These are phyloP conservation scores for Lathamus discolor DNA, from an alignment of 2,113 vertebrate species.

Conservation along the genomic window DNA sequence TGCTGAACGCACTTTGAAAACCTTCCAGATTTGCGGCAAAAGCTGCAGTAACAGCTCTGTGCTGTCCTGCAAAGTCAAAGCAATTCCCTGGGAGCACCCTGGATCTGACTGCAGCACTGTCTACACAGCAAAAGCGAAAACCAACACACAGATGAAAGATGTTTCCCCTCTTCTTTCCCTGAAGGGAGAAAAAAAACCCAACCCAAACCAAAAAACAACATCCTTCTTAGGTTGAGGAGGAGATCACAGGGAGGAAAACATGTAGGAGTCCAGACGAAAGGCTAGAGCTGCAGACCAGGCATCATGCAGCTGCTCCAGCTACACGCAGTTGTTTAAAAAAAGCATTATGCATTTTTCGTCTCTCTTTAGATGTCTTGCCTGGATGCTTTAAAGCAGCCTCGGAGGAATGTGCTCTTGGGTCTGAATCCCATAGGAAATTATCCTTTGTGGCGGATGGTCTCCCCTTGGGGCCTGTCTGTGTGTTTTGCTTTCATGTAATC, in stretches of 20 bases:
- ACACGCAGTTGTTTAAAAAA: slow-evolving; percentile 20
- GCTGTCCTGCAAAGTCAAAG: neutral
- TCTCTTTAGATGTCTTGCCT: slow-evolving; percentile 61
- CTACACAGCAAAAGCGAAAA: neutral
- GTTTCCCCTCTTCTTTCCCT: neutral
- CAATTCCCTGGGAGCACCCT: neutral
- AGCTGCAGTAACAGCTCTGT: rapidly evolving
- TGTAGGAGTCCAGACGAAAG: slow-evolving; percentile 44
- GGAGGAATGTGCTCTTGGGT: slow-evolving; percentile 56
- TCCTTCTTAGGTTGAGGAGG: neutral
- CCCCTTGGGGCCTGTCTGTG: slow-evolving; percentile 61
- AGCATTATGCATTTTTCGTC: slow-evolving; percentile 45
- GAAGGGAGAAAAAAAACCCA: neutral
- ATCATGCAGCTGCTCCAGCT: slow-evolving; percentile 30
- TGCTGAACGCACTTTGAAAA: neutral
- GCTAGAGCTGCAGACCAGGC: slow-evolving; percentile 26
- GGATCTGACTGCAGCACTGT: neutral
- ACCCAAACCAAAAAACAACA: neutral
- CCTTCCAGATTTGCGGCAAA: neutral
- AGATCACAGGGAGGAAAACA: slow-evolving; percentile 50
- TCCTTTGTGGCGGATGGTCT: slow-evolving; percentile 57
- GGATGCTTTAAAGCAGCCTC: slow-evolving; percentile 64
- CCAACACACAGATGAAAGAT: slow-evolving; percentile 48
- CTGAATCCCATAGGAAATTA: slow-evolving; percentile 65
- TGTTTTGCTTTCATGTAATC: slow-evolving; percentile 65